phyloP scores from a whole-genome alignment of 2,888 invertebrate species.

The Dorcus parallelipipedus region DNA sequence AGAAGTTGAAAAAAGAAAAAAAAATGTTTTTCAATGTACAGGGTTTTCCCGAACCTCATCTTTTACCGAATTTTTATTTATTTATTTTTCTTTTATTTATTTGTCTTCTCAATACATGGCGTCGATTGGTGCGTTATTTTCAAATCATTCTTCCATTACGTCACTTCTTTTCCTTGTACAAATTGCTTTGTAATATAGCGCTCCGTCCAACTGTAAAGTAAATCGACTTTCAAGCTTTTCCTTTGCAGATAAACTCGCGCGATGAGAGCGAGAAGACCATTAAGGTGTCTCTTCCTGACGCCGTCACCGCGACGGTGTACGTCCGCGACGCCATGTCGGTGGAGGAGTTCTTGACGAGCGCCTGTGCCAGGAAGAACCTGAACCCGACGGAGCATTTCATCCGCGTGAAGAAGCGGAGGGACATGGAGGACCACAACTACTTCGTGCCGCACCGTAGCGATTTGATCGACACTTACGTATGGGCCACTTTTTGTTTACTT shows the following conservation, averaged over 20 bases:
- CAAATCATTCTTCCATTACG: no score
- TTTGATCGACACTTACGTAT: slow-evolving; percentile 92
- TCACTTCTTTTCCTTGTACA: no score
- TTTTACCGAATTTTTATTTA: no score
- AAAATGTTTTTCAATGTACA: no score
- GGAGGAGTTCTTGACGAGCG: slow-evolving; percentile 90
- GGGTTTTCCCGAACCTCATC: no score
- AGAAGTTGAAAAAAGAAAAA: no score
- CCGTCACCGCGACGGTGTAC: slow-evolving; percentile 76
- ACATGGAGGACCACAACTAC: slow-evolving; percentile 95
- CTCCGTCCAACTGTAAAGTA: no score
- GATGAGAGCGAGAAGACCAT: slow-evolving; percentile 85
- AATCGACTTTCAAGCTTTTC: slow-evolving; percentile 21
- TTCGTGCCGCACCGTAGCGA: slow-evolving; percentile 94
- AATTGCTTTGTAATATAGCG: no score
- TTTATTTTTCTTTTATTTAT: no score
- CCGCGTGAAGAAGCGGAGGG: slow-evolving; percentile 87
- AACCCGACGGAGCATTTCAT: slow-evolving; percentile 96
- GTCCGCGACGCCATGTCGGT: slow-evolving; percentile 91
- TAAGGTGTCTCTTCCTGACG: slow-evolving; percentile 87
- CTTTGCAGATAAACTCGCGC: slow-evolving; percentile 74
- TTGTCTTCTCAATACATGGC: no score
- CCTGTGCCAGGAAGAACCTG: slow-evolving; percentile 87
- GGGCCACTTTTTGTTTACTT: slow-evolving; percentile 42
- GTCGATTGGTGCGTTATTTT: no score